phyloP scores from a whole-genome alignment of 2,797 vertebrate species.

The Petrocephalus sullivani region DNA sequence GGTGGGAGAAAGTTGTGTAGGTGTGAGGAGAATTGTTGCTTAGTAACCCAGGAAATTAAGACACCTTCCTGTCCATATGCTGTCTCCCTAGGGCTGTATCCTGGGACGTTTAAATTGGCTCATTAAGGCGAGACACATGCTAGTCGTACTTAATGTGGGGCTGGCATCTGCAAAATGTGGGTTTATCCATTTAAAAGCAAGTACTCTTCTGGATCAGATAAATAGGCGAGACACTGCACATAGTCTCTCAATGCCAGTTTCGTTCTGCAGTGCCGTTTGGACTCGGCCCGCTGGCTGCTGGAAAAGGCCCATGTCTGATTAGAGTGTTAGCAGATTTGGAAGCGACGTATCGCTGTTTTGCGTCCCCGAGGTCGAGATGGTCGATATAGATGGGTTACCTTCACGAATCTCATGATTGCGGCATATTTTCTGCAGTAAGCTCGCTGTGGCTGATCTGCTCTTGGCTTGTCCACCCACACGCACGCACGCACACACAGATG shows the following conservation, averaged over 20 bases:
- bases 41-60: constrained; percentile 46
- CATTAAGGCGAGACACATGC: neutral
- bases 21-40: constrained; percentile 54
- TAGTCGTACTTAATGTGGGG: neutral
- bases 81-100: neutral
- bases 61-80: neutral
- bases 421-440: neutral
- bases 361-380: neutral
- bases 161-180: neutral
- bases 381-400: neutral
- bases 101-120: neutral
- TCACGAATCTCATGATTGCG: neutral
- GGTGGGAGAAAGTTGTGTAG: constrained; percentile 42
- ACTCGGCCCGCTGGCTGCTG: neutral
- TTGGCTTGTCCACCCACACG: neutral
- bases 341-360: neutral
- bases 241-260: neutral
- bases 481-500: neutral
- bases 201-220: neutral
- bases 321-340: neutral
- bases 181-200: neutral
- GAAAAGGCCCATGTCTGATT: neutral
- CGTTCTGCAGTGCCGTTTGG: neutral
- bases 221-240: neutral
- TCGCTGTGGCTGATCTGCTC: neutral